Evolutionary conservation across 2,113 vertebrate species (phyloP), one percentile per base, ranked within the genome.

Genomic region (Syrrhaptes paradoxus): DNA sequence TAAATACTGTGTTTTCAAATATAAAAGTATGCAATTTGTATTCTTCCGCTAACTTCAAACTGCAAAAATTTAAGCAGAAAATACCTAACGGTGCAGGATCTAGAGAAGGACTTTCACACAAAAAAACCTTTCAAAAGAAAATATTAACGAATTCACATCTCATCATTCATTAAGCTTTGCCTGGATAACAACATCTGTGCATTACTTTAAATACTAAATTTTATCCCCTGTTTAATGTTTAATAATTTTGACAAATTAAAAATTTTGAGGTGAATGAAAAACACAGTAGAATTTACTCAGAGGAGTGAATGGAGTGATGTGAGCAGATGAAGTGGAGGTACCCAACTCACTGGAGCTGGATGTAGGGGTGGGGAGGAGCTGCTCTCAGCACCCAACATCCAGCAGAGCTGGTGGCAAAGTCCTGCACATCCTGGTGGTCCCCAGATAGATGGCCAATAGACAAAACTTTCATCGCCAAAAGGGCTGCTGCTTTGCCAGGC

Each of bases 391-490:
- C 13, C 25, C 75, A 48, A 70, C 45, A 68, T 3, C 70, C 70
- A 89, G 46, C 38, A 91, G 46, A 86, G 36, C n/a, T 46, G 57
- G 45, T 10, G 15, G 51, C 68, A 59, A 89, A 81, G 32, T 52
- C 52, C 68, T 75, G 65, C 32, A 26, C 0, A 0, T 48, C 52
- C 66, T 8, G 4, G 43, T 29, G 29, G 41, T 57, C n/a, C 26
- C 70, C 7, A 1, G 57, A 46, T 3, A 34, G 52, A 57, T 0
- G 3, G 22, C 28, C 0, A 0, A 29, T 4, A 22, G 65, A 62
- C 7, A 55, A 74, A 78, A 63, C 25, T 36, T 48, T 2, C 29
- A 25, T 17, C 73, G 41, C 10, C 6, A 1, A 28, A 36, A n/a
- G 18, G 54, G 49, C 29, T 57, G 59, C 20, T 2, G 1, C 59